phyloP scores from a whole-genome alignment of 1,140 invertebrate genomes.

The Pseudoatta argentina region DNA sequence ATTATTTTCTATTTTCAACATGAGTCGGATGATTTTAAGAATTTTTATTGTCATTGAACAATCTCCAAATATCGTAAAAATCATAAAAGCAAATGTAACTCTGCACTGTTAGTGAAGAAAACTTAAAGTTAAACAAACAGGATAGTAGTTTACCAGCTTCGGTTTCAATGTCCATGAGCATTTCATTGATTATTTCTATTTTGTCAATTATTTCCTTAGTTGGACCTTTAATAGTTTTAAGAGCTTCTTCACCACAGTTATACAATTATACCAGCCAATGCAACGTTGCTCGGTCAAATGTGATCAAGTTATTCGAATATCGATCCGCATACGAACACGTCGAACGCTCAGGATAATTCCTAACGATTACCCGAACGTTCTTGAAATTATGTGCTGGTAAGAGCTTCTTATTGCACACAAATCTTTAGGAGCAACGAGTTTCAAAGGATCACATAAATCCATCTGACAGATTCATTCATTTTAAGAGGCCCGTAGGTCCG shows the following conservation, averaged over 20 bases:
- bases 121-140: slow-evolving; percentile 5
- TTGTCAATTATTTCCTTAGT: background rate
- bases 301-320: slow-evolving; percentile 20
- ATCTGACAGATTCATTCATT: slow-evolving; percentile 70
- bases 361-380: slow-evolving; percentile 14
- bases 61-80: slow-evolving; percentile 37
- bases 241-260: slow-evolving; percentile 1
- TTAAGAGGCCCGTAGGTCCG: slow-evolving; percentile 62
- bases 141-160: slow-evolving; percentile 14
- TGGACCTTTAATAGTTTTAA: background rate
- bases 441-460: slow-evolving; percentile 67
- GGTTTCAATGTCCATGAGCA: background rate
- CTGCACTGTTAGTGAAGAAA: slow-evolving; percentile 1
- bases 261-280: slow-evolving; percentile 4
- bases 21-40: slow-evolving; percentile 10
- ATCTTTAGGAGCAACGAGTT: slow-evolving; percentile 54
- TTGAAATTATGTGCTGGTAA: slow-evolving; percentile 36
- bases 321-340: background rate
- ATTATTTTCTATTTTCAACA: slow-evolving; percentile 37
- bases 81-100: slow-evolving; percentile 20
- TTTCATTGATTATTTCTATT: slow-evolving; percentile 27
- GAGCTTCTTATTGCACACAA: slow-evolving; percentile 46
- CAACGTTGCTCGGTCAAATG: background rate
- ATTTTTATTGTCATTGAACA: slow-evolving; percentile 37
- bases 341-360: background rate